Percentiles rank a stretch among this genome's conserved stretches.
Conservation (phyloP, 2,113 vertebrate species). For the Riparia riparia region DNA sequence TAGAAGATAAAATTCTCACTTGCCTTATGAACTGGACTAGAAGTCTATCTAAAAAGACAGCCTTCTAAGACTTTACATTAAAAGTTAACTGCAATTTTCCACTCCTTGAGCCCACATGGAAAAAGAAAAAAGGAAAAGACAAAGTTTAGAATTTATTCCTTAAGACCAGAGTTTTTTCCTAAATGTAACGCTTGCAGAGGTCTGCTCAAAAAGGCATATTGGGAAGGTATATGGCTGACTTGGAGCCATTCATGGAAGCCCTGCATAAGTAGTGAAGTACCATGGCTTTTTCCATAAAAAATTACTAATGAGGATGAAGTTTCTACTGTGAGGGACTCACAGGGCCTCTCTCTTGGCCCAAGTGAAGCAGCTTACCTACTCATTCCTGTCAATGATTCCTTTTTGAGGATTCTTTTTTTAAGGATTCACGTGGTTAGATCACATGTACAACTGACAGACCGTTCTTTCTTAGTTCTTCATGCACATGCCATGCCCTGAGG, state of each 20-base stretch:
- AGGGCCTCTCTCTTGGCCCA: background rate
- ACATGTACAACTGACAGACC: background rate
- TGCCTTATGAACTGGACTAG: background rate
- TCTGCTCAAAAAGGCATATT: background rate
- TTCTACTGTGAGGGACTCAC: background rate
- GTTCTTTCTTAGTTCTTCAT: background rate
- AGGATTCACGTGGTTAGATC: background rate
- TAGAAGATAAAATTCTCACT: background rate
- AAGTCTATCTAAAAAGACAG: background rate
- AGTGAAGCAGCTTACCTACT: background rate
- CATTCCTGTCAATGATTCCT: background rate
- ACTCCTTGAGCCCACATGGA: background rate
- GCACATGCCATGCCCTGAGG: background rate
- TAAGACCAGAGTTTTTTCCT: fast-evolving
- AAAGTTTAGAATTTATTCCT: background rate
- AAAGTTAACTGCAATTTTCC: background rate
- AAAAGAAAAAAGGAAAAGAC: background rate
- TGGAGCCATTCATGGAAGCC: background rate
- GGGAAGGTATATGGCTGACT: background rate
- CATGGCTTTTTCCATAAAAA: background rate
- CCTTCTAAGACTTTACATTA: background rate
- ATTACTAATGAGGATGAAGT: background rate
- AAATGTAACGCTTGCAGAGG: background rate
- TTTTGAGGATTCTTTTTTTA: background rate
- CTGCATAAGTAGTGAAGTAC: background rate